phyloP scores from a whole-genome alignment of 2,888 invertebrate species.

The Gymnoscelis rufifasciata region DNA sequence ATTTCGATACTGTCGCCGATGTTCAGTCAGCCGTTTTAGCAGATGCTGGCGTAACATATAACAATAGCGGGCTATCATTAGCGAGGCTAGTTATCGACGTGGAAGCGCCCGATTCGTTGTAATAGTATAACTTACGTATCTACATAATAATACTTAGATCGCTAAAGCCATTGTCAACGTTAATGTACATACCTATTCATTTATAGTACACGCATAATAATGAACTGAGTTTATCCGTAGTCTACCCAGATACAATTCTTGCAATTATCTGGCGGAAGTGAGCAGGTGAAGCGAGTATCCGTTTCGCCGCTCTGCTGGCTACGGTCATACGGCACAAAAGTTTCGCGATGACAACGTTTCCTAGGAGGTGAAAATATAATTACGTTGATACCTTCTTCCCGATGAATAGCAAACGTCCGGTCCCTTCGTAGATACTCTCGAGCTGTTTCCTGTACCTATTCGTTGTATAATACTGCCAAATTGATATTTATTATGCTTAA shows the following conservation, averaged over 20 bases:
- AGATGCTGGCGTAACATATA: neutral
- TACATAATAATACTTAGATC: neutral
- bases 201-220: conserved; percentile 7
- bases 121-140: neutral
- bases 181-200: conserved; percentile 4
- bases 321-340: conserved; percentile 29
- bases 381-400: conserved; percentile 19
- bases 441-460: no score
- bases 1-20: neutral
- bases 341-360: conserved; percentile 40
- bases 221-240: conserved; percentile 14
- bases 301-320: conserved; percentile 43
- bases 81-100: conserved; percentile 3
- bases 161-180: conserved; percentile 9
- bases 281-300: conserved; percentile 71
- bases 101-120: conserved; percentile 5
- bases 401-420: conserved; percentile 1
- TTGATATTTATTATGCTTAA: no score
- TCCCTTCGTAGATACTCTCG: no score
- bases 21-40: conserved; percentile 5
- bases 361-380: conserved; percentile 31
- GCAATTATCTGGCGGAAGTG: conserved; percentile 68
- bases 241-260: conserved; percentile 43
- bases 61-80: neutral
- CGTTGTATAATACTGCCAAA: no score